These are phyloP conservation scores for Catharus fuscescens DNA, from an alignment of 2,113 vertebrate genomes.

Conservation along the genomic window DNA sequence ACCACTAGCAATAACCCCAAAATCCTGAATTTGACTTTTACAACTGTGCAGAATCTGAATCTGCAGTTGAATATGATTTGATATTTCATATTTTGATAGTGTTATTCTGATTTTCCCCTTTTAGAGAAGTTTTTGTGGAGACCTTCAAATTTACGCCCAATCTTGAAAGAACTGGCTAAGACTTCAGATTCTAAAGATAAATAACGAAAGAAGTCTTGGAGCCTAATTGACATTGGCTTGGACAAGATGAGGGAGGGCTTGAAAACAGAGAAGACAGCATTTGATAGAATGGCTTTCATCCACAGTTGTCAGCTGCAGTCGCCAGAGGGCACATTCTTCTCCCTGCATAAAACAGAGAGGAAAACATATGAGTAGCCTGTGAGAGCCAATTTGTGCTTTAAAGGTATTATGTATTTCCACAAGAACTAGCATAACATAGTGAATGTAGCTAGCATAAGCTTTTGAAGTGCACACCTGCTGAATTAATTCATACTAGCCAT, in stretches of 20 bases:
- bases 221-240: not conserved
- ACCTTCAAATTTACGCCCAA: not conserved
- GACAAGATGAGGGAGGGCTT: not conserved
- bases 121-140: not conserved
- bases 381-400: not conserved
- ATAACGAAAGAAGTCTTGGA: not conserved
- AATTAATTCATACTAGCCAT: not conserved
- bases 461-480: not conserved
- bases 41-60: not conserved
- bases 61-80: not conserved
- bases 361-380: not conserved
- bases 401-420: not conserved
- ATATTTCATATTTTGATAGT: not conserved
- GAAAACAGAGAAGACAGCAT: not conserved
- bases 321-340: not conserved
- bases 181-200: not conserved
- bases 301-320: not conserved
- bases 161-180: not conserved
- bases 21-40: not conserved
- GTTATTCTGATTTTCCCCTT: not conserved
- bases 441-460: not conserved
- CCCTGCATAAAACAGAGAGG: not conserved
- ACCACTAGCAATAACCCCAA: not conserved
- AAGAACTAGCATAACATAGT: not conserved
- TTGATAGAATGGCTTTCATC: not conserved